Evolutionary conservation across 2,797 vertebrate genomes (phyloP).

Genomic region (Spheniscus humboldti): DNA sequence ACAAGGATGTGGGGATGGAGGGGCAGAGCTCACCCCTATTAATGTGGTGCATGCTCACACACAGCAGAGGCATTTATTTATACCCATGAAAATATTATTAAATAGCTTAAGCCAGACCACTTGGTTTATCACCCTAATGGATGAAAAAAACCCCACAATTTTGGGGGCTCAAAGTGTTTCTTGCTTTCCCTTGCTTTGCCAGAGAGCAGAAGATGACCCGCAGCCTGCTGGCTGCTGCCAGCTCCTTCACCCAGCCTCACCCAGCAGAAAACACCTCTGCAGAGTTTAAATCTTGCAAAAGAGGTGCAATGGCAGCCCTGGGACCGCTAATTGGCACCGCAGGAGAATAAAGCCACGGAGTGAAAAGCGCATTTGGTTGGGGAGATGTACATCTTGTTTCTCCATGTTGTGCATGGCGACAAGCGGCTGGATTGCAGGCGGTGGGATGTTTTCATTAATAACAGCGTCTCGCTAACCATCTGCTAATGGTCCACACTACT

Average conservation of each 20-base stretch:
- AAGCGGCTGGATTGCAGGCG: background rate
- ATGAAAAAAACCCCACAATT: accelerated
- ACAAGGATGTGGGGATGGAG: accelerated
- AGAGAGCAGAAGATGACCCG: background rate
- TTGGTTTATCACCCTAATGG: accelerated
- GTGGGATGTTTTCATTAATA: slow-evolving; percentile 56
- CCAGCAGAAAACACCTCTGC: background rate
- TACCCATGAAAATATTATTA: accelerated
- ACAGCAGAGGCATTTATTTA: background rate
- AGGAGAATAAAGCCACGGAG: background rate
- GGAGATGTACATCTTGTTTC: background rate
- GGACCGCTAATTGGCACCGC: background rate
- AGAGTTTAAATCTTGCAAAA: background rate
- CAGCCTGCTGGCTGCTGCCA: background rate
- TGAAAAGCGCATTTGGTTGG: background rate
- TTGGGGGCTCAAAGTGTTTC: background rate
- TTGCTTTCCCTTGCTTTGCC: background rate
- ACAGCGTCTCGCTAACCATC: slow-evolving; percentile 49
- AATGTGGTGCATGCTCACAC: accelerated
- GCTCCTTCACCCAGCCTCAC: background rate
- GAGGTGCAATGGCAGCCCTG: background rate
- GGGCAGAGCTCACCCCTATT: background rate
- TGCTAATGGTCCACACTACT: slow-evolving; percentile 69
- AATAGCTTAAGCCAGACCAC: background rate
- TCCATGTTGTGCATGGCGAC: background rate